Percentiles rank a stretch among this genome's conserved stretches.
These are phyloP conservation scores for Pteropus alecto DNA, from an alignment of 2,113 vertebrate genomes.

Conservation along the genomic window DNA sequence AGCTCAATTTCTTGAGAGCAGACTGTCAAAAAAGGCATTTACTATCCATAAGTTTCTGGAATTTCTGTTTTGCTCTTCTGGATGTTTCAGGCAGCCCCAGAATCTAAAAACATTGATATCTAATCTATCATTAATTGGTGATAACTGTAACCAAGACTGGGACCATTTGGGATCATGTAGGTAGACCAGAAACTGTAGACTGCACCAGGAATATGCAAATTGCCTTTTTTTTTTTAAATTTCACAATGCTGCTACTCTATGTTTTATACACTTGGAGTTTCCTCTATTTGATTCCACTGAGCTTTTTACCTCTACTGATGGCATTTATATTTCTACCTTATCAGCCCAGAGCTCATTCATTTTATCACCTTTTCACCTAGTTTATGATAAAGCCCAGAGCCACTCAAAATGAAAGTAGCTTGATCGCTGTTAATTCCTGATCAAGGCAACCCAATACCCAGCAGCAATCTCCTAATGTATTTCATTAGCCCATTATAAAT, in stretches of 20 bases:
- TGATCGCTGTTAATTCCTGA: not conserved
- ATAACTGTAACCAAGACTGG: not conserved
- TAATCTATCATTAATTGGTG: not conserved
- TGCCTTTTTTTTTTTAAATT: not conserved
- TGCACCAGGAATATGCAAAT: not conserved
- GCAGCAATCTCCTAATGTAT: not conserved
- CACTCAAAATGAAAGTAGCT: not conserved
- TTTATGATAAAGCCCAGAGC: not conserved
- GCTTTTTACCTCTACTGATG: not conserved
- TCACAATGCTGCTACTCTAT: fast-evolving
- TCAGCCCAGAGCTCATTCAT: not conserved
- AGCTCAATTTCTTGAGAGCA: not conserved
- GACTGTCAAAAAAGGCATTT: not conserved
- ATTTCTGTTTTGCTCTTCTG: not conserved
- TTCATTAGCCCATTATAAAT: not conserved
- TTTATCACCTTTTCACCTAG: not conserved
- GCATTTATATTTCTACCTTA: not conserved
- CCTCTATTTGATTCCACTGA: not conserved
- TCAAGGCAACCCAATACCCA: not conserved
- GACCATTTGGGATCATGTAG: fast-evolving
- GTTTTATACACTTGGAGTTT: not conserved
- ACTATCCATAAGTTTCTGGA: not conserved
- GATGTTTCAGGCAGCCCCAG: not conserved
- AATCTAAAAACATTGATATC: not conserved
- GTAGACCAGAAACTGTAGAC: not conserved